Conservation (phyloP, 2,113 vertebrate genomes). For the Dunckerocampus dactyliophorus region DNA sequence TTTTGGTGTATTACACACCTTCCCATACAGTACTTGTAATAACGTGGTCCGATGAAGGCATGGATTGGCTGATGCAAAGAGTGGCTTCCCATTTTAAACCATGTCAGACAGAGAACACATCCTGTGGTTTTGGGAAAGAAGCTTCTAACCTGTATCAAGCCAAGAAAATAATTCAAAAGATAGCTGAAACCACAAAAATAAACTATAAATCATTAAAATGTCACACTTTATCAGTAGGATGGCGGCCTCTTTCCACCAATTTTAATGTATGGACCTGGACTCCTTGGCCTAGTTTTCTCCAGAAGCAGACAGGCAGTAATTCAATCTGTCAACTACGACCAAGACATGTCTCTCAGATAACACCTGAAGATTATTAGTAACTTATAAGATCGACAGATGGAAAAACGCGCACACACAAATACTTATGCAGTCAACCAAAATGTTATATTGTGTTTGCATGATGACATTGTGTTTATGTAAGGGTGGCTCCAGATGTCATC, state of each 20-base stretch:
- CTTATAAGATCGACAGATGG: conserved; percentile 17
- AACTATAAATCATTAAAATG: not conserved
- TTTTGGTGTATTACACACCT: too few species aligned
- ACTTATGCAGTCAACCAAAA: conserved; percentile 15
- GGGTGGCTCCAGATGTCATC: conserved; percentile 13
- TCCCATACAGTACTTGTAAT: too few species aligned
- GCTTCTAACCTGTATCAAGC: not conserved
- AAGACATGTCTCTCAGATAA: conserved; percentile 19
- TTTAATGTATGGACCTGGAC: conserved; percentile 11
- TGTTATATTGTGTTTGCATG: conserved; percentile 37
- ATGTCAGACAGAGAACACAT: not conserved
- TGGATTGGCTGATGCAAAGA: too few species aligned
- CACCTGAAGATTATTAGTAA: conserved; percentile 34
- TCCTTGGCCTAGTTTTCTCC: conserved; percentile 21
- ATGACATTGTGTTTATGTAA: conserved; percentile 46
- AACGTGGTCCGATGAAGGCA: too few species aligned
- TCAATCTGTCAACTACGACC: conserved; percentile 37
- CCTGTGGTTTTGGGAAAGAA: not conserved
- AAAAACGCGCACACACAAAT: conserved; percentile 16
- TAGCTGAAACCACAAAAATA: not conserved
- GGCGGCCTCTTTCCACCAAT: not conserved
- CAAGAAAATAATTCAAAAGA: not conserved
- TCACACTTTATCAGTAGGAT: not conserved
- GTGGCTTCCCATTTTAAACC: not conserved
- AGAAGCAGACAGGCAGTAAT: conserved; percentile 25